Conservation (phyloP, 2,113 vertebrate genomes). For the Holacanthus passer region DNA sequence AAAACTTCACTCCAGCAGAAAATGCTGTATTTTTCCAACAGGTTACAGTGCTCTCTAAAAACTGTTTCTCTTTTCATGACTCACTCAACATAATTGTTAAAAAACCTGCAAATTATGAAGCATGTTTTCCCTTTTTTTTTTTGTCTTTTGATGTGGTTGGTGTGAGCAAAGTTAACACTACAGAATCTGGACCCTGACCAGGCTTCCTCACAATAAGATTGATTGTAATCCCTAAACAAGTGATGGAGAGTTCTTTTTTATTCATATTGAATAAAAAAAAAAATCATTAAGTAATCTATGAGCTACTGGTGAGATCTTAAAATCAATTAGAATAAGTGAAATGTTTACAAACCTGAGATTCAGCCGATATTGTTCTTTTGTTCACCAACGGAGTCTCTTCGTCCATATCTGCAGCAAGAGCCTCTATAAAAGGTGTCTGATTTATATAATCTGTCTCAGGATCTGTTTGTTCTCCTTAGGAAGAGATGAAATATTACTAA, state of each 20-base stretch:
- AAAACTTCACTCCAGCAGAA: too few species aligned
- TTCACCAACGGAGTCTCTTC: slow-evolving; percentile 64
- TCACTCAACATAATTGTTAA: too few species aligned
- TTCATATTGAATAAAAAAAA: neutral
- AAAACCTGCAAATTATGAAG: too few species aligned
- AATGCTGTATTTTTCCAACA: too few species aligned
- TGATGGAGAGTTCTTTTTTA: neutral
- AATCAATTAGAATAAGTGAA: neutral
- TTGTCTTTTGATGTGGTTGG: too few species aligned
- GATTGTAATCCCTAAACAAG: neutral
- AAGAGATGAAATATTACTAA: neutral
- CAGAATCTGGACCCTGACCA: too few species aligned
- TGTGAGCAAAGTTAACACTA: too few species aligned
- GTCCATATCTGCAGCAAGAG: slow-evolving; percentile 36
- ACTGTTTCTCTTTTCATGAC: too few species aligned
- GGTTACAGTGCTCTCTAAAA: too few species aligned
- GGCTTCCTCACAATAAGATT: neutral
- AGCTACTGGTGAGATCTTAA: neutral
- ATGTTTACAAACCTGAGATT: slow-evolving; percentile 53
- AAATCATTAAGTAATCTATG: neutral
- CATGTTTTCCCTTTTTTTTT: too few species aligned
- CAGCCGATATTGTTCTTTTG: neutral
- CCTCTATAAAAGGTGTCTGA: neutral
- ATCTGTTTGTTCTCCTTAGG: neutral
- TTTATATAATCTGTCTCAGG: neutral